These are phyloP conservation scores for Aphidius gifuensis DNA, from an alignment of 1,140 invertebrate genomes.

Conservation along the genomic window DNA sequence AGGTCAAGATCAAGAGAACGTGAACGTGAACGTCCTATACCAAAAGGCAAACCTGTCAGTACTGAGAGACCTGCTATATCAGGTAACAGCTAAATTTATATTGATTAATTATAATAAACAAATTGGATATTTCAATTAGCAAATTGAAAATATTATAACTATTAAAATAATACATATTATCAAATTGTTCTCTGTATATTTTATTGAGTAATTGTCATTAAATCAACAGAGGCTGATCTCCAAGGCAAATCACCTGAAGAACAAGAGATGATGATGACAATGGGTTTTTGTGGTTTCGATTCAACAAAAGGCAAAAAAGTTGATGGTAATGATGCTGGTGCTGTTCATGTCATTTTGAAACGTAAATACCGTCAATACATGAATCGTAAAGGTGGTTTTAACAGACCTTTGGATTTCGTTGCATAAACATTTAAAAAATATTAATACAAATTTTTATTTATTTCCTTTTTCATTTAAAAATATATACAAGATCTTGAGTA, in stretches of 20 bases:
- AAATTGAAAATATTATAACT: too few species aligned
- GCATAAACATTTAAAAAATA: slow-evolving; percentile 56
- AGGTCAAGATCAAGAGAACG: slow-evolving; percentile 57
- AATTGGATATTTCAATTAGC: not conserved
- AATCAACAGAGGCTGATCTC: slow-evolving; percentile 64
- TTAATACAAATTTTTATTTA: not conserved
- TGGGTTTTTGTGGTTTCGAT: slow-evolving; percentile 96
- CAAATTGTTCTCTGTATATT: too few species aligned
- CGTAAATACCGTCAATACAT: slow-evolving; percentile 98
- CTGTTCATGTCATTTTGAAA: slow-evolving; percentile 93
- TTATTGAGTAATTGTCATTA: too few species aligned
- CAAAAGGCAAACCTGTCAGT: slow-evolving; percentile 41
- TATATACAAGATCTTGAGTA: not conserved
- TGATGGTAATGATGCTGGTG: slow-evolving; percentile 86
- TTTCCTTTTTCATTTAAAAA: not conserved
- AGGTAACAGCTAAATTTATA: slow-evolving; percentile 34
- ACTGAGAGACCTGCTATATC: slow-evolving; percentile 61
- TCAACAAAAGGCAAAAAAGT: slow-evolving; percentile 95
- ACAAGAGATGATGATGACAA: slow-evolving; percentile 92
- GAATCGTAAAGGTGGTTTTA: slow-evolving; percentile 99
- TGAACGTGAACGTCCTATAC: slow-evolving; percentile 50
- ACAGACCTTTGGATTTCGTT: slow-evolving; percentile 94
- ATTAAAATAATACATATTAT: too few species aligned
- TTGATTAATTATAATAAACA: not conserved
- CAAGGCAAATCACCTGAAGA: slow-evolving; percentile 86